Base-by-base conservation (phyloP, 2,797 vertebrate species). In the Diceros bicornis region DNA sequence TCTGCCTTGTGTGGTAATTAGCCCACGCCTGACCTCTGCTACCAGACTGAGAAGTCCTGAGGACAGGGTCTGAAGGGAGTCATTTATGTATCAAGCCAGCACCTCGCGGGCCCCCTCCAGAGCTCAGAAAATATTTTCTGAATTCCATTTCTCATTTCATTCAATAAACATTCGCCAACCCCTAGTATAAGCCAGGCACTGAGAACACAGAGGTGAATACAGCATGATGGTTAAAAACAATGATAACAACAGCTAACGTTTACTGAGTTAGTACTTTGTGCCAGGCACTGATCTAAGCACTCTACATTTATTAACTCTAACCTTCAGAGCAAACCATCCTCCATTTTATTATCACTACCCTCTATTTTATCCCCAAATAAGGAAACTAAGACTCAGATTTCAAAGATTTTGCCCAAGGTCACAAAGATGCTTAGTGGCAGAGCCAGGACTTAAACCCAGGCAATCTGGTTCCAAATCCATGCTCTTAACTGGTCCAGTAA, bases 81-180 rank as follows among this genome's bases (percentile, higher is more conserved):
- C 50, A 4, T 29, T 68, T 37, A 8, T 50, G 2, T 25, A 86
- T 55, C 72, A 69, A 74, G 59, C 64, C 52, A 87, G 91, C 7
- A 47, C 29, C 82, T 37, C 41, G 41, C 4, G 41, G 50, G 50
- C 44, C 78, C 13, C 50, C 50, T 94, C 81, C 64, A 87, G 61
- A n/a, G 62, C n/a, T 61, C 44, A 83, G 75, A 27, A 92, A 62
- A 85, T 83, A 82, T 37, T 72, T 90, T 69, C 87, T 37, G 21
- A 93, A 85, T 66, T 50, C 83, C 86, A 91, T 34, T 84, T 25
- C 82, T 89, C 59, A 23, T 69, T 82, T 83, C 59, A 44, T 50
- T 66, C 44, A 18, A 27, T 27, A 50, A 82, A 68, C 71, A 74
- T 74, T 74, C 16, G 18, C 81, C 84, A 83, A 37, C 8, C 32